A percentile compares a stretch with the other conserved stretches of the same genome.
Evolutionary conservation across 2,113 vertebrate genomes (phyloP).

Genomic region (Rattus norvegicus): GRCr8 NC_086027.1:88768001-88768500

Average conservation of each 20-base stretch:
- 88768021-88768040: not conserved
- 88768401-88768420: not conserved
- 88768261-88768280: not conserved
- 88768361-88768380: not conserved
- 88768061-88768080: not conserved
- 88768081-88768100: slow-evolving; percentile 7
- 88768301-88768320: not conserved
- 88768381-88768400: not conserved
- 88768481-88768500: not conserved
- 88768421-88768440: not conserved
- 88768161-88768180: slow-evolving; percentile 4
- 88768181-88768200: not conserved
- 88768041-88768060: not conserved
- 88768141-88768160: slow-evolving; percentile 20
- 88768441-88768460: not conserved
- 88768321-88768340: not conserved
- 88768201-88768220: not conserved
- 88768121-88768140: slow-evolving; percentile 43
- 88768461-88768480: not conserved
- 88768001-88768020: not conserved
- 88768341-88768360: not conserved
- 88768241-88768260: not conserved
- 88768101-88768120: slow-evolving; percentile 47
- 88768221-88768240: not conserved
- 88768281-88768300: not conserved